Percentiles rank a stretch among this genome's conserved stretches.
Evolutionary conservation across 2,113 vertebrate species (phyloP).

Genomic region (Mormyrus lacerda): DNA sequence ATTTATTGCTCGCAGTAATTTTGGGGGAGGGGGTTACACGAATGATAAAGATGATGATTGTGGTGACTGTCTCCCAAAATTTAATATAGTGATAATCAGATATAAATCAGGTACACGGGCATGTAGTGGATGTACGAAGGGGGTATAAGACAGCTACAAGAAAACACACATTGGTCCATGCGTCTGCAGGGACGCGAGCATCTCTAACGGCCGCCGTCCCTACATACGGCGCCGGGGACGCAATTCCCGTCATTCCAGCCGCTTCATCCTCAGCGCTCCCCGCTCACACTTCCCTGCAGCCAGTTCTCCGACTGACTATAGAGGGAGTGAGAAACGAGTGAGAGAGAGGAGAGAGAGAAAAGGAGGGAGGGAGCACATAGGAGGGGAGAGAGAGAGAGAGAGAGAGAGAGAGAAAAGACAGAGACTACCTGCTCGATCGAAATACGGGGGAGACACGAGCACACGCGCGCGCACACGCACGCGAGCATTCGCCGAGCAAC

Average conservation of each 20-base stretch:
- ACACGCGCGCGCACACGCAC: slow-evolving; percentile 44
- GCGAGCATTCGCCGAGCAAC: slow-evolving; percentile 51
- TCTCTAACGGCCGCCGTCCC: background rate
- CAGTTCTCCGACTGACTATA: slow-evolving; percentile 41
- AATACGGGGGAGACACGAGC: slow-evolving; percentile 59
- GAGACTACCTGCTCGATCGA: slow-evolving; percentile 50
- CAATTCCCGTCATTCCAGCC: background rate
- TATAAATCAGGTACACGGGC: background rate
- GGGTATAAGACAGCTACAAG: background rate
- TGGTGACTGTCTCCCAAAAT: background rate
- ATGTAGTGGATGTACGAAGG: background rate
- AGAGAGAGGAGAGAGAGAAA: slow-evolving; percentile 18
- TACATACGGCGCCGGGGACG: background rate
- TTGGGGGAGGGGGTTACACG: background rate
- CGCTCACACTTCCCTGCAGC: slow-evolving; percentile 24
- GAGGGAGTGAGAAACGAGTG: slow-evolving; percentile 13
- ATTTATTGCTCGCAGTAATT: background rate
- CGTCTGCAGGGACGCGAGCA: background rate
- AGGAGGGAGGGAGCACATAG: slow-evolving; percentile 37
- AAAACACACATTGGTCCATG: background rate
- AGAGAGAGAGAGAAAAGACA: slow-evolving; percentile 35
- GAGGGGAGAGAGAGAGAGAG: slow-evolving; percentile 15
- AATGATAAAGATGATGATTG: background rate
- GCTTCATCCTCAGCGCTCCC: background rate
- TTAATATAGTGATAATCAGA: background rate